These are phyloP conservation scores for Meloe dianella DNA, from an alignment of 2,888 invertebrate genomes.

Conservation along the genomic window DNA sequence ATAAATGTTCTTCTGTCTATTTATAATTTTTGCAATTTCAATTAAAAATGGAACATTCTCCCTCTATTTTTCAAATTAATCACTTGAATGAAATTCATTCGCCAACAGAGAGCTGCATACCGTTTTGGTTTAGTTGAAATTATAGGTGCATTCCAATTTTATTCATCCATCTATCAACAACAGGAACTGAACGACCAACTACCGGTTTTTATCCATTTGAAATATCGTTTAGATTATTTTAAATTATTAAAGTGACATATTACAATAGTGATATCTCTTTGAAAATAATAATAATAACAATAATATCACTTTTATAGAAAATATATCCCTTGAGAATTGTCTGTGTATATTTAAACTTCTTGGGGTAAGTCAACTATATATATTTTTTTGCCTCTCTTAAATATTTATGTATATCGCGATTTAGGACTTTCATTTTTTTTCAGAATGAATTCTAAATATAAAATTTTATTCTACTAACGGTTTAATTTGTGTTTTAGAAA, in stretches of 20 bases:
- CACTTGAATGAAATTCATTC: conserved; percentile 24
- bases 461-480: not conserved
- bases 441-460: no score
- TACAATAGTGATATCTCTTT: not conserved
- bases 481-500: not conserved
- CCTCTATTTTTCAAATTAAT: conserved; percentile 4
- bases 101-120: conserved; percentile 26
- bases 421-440: no score
- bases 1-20: not conserved
- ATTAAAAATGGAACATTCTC: no score
- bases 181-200: conserved; percentile 22
- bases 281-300: not conserved
- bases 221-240: not conserved
- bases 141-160: conserved; percentile 30
- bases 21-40: not conserved
- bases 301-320: no score
- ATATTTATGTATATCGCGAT: no score
- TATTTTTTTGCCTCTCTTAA: no score
- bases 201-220: conserved; percentile 3
- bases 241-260: not conserved
- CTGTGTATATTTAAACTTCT: no score
- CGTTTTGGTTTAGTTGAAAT: conserved; percentile 28
- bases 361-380: no score
- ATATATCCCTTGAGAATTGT: no score
- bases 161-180: conserved; percentile 25